phyloP scores from a whole-genome alignment of 2,113 vertebrate genomes.

The Eonycteris spelaea region DNA sequence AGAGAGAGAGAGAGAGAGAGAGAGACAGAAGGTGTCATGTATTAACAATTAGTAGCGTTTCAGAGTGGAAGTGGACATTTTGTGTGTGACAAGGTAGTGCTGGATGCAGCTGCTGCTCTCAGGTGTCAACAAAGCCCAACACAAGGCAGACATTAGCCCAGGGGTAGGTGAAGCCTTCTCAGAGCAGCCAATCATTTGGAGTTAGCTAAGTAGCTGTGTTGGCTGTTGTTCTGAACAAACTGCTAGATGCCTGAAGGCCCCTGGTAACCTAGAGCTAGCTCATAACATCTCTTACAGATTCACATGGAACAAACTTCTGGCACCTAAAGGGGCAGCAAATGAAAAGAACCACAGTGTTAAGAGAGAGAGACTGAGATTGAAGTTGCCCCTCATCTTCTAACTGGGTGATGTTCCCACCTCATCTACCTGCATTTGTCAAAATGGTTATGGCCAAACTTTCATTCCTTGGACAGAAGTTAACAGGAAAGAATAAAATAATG shows the following conservation, averaged over 20 bases:
- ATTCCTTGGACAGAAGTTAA: neutral
- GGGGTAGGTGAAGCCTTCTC: neutral
- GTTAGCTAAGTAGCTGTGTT: too few species aligned
- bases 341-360: neutral
- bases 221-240: neutral
- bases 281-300: neutral
- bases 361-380: neutral
- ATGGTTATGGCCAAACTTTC: neutral
- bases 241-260: neutral
- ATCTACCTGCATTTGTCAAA: neutral
- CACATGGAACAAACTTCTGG: neutral
- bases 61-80: constrained; percentile 14
- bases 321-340: neutral
- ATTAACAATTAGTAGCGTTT: constrained; percentile 51
- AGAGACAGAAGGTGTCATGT: neutral
- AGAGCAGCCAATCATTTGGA: neutral
- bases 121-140: neutral
- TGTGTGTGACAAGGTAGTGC: neutral
- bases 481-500: neutral
- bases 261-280: neutral
- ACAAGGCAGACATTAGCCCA: neutral
- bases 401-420: neutral
- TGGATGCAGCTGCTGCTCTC: neutral
- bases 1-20: too few species aligned
- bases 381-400: neutral